Conservation (phyloP, 2,888 invertebrate genomes). For the Monoplex corrugatus region DNA sequence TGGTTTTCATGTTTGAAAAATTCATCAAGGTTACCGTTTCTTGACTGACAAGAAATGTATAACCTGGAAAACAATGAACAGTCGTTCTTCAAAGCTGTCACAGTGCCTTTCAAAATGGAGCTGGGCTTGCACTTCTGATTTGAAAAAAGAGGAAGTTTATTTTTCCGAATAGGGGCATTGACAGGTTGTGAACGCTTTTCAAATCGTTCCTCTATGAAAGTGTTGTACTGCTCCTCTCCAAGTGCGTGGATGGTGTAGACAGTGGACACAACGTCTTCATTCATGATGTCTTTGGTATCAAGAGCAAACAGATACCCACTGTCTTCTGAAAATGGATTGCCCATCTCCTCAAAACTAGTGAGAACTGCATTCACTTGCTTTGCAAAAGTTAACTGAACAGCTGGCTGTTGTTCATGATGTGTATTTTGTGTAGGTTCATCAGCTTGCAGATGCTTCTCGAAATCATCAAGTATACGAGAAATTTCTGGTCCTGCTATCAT, state of each 20-base stretch:
- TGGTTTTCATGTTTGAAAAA: conserved; percentile 28
- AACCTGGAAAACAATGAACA: conserved; percentile 9
- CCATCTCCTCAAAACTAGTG: conserved; percentile 31
- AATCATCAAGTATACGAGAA: neutral
- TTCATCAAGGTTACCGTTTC: neutral
- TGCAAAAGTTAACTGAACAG: neutral
- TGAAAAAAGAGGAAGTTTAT: conserved; percentile 41
- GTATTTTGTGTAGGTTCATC: neutral
- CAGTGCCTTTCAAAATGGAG: neutral
- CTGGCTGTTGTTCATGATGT: conserved; percentile 25
- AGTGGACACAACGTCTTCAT: conserved; percentile 18
- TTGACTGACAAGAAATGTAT: neutral
- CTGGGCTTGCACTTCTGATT: conserved; percentile 19
- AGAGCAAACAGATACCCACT: conserved; percentile 39
- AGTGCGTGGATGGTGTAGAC: neutral
- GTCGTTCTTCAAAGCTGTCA: neutral
- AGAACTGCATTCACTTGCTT: neutral
- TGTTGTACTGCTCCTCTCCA: conserved; percentile 38
- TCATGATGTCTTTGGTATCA: conserved; percentile 33
- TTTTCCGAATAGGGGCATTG: neutral
- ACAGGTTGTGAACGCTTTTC: conserved; percentile 15
- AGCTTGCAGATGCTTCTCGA: neutral
- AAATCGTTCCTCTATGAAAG: conserved; percentile 25
- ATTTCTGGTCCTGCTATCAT: conserved; percentile 21
- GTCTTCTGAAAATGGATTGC: conserved; percentile 46